Evolutionary conservation across 35 echinoderm and acorn worm genomes (phyloP), one percentile per base, ranked within the genome.

Genomic region (Chiridota heheva): DNA sequence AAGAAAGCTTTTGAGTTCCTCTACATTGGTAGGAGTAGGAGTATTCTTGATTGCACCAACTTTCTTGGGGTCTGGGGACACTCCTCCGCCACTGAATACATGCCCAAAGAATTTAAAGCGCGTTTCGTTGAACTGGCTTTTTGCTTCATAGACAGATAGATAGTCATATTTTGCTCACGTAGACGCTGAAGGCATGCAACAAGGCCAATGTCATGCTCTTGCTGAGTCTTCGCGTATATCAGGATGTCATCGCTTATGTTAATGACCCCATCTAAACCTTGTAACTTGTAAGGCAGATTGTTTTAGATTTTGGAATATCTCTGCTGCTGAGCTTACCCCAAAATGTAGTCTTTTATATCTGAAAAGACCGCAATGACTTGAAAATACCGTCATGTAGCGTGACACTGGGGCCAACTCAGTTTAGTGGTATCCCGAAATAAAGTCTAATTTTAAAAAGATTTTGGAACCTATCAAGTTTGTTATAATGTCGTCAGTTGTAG

Each of bases 211-310:
- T 87, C 74, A 72, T 81, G 76, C 48, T 69, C 62, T 10, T 44
- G n/a, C 34, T 70, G 60, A 8, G 60, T 65, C 13, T 44, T 29
- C 22, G 86, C 86, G 34, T 88, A 64, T 12, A 81, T 38, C 7
- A 88, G 63, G 36, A 80, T 88, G 32, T 88, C 86, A 81, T 88
- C 86, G 25, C 60, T 82, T 20, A 89, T 40, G 66, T 72, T 89
- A 34, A 72, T 64, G 24, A 82, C 67, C 31, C 87, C 78, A 4
- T n/a, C 68, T 45, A 90, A 75, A n/a, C 87, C 87, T 57, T 82
- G 78, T 1, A 83, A 30, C 39, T 40, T 69, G 46, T 81, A 73
- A 13, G 46, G 32, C 60, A 18, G 60, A 63, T 30, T 63, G 60
- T 15, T 86, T 86, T 20, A 70, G 65, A 44, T 91, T 81, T 41